A percentile compares a stretch with the other conserved stretches of the same genome.
Evolutionary conservation across 2,113 vertebrate genomes (phyloP).

Genomic region (Stigmatopora nigra): DNA sequence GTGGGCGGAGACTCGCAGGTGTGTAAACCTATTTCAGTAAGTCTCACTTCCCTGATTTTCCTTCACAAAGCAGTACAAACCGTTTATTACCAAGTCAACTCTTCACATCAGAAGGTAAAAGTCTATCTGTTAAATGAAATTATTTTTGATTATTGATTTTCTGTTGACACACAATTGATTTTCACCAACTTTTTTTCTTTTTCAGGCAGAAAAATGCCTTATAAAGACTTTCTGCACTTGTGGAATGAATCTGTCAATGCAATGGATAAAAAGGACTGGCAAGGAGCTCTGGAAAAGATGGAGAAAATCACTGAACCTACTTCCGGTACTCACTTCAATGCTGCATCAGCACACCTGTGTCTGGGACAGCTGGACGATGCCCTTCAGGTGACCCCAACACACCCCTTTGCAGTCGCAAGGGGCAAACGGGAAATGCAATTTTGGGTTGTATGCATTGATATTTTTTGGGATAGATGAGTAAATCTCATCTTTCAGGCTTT

Average conservation of each 20-base stretch:
- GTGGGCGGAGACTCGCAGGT: neutral
- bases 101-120: conserved; percentile 2
- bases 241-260: conserved; percentile 76
- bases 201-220: conserved; percentile 64
- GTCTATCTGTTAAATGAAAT: neutral
- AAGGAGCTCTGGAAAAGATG: conserved; percentile 65
- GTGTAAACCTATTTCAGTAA: neutral
- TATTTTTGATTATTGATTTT: neutral
- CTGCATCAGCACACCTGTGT: conserved; percentile 71
- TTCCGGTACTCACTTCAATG: conserved; percentile 74
- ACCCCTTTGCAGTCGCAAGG: too few species aligned
- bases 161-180: too few species aligned
- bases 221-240: conserved; percentile 72
- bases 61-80: neutral
- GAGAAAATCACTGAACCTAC: conserved; percentile 66
- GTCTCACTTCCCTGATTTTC: neutral
- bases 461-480: neutral
- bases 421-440: too few species aligned
- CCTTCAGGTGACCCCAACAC: conserved; percentile 35
- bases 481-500: conserved; percentile 68
- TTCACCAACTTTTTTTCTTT: too few species aligned
- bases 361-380: conserved; percentile 70
- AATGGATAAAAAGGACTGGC: conserved; percentile 71
- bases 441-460: neutral
- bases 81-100: neutral